Evolutionary conservation across 2,888 invertebrate genomes (phyloP).

Genomic region (Scaptodrosophila latifasciaeformis): DNA sequence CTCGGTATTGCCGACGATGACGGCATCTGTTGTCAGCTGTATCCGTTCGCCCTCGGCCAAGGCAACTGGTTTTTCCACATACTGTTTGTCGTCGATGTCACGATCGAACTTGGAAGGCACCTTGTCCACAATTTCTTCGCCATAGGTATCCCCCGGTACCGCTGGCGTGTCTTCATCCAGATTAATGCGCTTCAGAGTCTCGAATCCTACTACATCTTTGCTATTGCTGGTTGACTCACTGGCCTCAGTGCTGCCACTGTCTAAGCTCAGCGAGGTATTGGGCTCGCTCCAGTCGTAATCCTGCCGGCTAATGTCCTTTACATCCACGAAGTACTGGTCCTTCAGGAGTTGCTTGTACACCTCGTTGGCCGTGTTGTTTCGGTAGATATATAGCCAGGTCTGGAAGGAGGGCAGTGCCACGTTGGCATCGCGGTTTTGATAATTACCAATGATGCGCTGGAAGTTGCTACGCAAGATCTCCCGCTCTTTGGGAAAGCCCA

Average conservation of each 20-base stretch:
- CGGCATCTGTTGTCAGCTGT: constrained; percentile 31
- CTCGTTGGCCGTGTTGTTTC: constrained; percentile 79
- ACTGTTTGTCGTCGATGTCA: constrained; percentile 74
- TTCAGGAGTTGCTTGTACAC: constrained; percentile 78
- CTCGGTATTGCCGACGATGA: constrained; percentile 16
- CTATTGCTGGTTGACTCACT: constrained; percentile 63
- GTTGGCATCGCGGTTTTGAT: constrained; percentile 54
- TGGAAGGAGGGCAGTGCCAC: constrained; percentile 77
- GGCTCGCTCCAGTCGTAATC: constrained; percentile 69
- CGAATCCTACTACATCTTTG: constrained; percentile 74
- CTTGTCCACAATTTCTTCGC: constrained; percentile 61
- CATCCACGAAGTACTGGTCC: constrained; percentile 80
- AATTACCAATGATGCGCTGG: constrained; percentile 56
- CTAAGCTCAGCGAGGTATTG: constrained; percentile 51
- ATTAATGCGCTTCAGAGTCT: constrained; percentile 72
- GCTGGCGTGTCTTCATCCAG: constrained; percentile 49
- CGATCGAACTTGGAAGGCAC: constrained; percentile 74
- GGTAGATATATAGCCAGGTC: constrained; percentile 82
- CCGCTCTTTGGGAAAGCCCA: constrained; percentile 78
- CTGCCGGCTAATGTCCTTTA: constrained; percentile 75
- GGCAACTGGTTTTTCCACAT: constrained; percentile 74
- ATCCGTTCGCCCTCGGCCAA: constrained; percentile 66
- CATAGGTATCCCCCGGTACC: constrained; percentile 49
- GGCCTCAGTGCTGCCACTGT: constrained; percentile 12
- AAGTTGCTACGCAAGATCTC: constrained; percentile 58